Percentiles rank a stretch among this genome's conserved stretches.
phyloP scores from a whole-genome alignment of 2,888 invertebrate genomes.

The Scaptomyza polygonia region DNA sequence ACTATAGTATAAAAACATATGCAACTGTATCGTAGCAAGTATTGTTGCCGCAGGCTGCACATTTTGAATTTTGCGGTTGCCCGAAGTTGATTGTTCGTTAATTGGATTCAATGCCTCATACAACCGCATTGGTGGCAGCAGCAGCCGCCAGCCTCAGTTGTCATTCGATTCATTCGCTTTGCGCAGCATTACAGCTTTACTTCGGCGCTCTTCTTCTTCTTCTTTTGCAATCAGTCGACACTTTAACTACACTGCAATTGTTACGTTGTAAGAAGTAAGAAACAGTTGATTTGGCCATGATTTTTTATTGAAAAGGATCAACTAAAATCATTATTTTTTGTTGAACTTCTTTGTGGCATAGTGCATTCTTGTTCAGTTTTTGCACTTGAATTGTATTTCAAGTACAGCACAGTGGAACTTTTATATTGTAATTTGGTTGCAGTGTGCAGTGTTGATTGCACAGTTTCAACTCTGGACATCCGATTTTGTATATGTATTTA shows the following conservation, averaged over 20 bases:
- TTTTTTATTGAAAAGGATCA: not conserved
- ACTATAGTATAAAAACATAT: not conserved
- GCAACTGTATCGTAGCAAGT: not conserved
- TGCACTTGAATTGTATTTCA: constrained; percentile 47
- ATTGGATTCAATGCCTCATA: constrained; percentile 71
- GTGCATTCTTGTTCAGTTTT: constrained; percentile 12
- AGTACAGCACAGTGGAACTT: constrained; percentile 15
- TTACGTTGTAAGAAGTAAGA: not conserved
- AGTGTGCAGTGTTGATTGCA: not conserved
- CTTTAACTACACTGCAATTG: constrained; percentile 5
- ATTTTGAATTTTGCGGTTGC: constrained; percentile 70
- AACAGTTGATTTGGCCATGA: not conserved
- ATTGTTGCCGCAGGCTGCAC: constrained; percentile 21
- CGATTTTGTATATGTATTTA: too few relatives aligned
- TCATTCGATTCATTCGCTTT: constrained; percentile 22
- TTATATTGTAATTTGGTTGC: not conserved
- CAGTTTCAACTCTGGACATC: constrained; percentile 9
- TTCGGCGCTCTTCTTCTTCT: not conserved
- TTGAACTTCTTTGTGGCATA: not conserved
- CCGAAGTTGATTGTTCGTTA: constrained; percentile 72
- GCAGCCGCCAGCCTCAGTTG: constrained; percentile 26
- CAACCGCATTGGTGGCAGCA: constrained; percentile 46
- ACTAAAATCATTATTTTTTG: too few relatives aligned
- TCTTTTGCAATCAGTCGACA: not conserved
- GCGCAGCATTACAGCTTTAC: not conserved